These are phyloP conservation scores for Glareola pratincola DNA, from an alignment of 2,113 vertebrate genomes.

Conservation along the genomic window DNA sequence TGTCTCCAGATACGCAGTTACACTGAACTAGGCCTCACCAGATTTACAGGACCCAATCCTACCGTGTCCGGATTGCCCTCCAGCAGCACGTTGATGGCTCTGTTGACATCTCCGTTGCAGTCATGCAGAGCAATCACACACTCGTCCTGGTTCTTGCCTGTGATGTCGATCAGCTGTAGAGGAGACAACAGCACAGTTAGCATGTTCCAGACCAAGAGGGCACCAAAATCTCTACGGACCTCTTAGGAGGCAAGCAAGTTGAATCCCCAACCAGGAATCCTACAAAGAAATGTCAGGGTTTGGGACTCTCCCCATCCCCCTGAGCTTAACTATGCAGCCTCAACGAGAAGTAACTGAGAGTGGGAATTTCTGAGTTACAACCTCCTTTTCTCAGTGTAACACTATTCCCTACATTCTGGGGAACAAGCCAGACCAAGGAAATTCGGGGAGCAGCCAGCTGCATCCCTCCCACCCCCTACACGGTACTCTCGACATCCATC, in stretches of 20 bases:
- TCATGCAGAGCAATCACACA: constrained; percentile 98
- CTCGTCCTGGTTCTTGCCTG: constrained; percentile 98
- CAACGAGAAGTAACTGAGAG: fast-evolving
- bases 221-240: background rate
- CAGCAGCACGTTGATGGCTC: constrained; percentile 97
- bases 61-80: constrained; percentile 98
- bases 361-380: background rate
- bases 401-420: background rate
- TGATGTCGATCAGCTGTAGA: constrained; percentile 94
- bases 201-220: fast-evolving
- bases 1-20: background rate
- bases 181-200: background rate
- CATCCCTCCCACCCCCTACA: background rate
- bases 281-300: background rate
- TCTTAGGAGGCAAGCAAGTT: fast-evolving
- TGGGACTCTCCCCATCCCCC: background rate
- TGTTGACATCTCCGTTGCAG: constrained; percentile 96
- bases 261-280: background rate
- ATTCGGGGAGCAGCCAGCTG: background rate
- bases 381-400: background rate
- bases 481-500: fast-evolving
- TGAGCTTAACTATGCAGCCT: background rate
- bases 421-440: background rate
- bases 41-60: constrained; percentile 26
- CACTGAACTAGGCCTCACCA: background rate